These are phyloP conservation scores for Drosophila ochracea DNA, from an alignment of 2,888 invertebrate species.

Conservation along the genomic window DNA sequence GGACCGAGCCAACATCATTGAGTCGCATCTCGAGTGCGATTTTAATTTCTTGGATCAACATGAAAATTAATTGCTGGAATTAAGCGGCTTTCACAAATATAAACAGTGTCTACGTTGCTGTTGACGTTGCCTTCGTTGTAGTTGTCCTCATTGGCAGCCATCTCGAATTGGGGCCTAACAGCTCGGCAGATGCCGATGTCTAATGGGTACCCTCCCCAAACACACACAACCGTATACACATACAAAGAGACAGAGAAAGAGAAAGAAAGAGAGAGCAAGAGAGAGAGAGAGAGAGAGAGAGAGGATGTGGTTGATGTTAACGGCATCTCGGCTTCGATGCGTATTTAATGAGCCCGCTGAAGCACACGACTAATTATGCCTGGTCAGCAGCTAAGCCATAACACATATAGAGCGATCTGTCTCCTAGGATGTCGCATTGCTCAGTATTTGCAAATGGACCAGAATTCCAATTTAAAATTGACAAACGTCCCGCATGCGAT, in stretches of 20 bases:
- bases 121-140: not conserved
- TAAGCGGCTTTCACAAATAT: slow-evolving; percentile 72
- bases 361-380: slow-evolving; percentile 57
- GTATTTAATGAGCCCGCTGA: slow-evolving; percentile 56
- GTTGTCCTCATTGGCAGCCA: slow-evolving; percentile 8
- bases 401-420: slow-evolving; percentile 20
- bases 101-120: slow-evolving; percentile 39
- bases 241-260: not conserved
- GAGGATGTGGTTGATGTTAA: slow-evolving; percentile 21
- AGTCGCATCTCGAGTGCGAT: slow-evolving; percentile 56
- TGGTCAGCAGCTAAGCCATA: slow-evolving; percentile 35
- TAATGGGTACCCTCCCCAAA: slow-evolving; percentile 14
- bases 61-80: slow-evolving; percentile 83
- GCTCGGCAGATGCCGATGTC: slow-evolving; percentile 18
- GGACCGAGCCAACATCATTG: slow-evolving; percentile 23
- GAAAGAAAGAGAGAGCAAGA: not conserved
- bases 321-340: slow-evolving; percentile 39
- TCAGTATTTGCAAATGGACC: slow-evolving; percentile 34
- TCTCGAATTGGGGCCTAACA: slow-evolving; percentile 5
- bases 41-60: slow-evolving; percentile 82
- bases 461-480: slow-evolving; percentile 67
- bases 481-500: slow-evolving; percentile 29
- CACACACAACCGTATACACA: not conserved
- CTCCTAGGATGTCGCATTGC: slow-evolving; percentile 15
- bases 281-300: not conserved